Evolutionary conservation across 1,140 invertebrate genomes (phyloP).

Genomic region (Diuraphis noxia): DNA sequence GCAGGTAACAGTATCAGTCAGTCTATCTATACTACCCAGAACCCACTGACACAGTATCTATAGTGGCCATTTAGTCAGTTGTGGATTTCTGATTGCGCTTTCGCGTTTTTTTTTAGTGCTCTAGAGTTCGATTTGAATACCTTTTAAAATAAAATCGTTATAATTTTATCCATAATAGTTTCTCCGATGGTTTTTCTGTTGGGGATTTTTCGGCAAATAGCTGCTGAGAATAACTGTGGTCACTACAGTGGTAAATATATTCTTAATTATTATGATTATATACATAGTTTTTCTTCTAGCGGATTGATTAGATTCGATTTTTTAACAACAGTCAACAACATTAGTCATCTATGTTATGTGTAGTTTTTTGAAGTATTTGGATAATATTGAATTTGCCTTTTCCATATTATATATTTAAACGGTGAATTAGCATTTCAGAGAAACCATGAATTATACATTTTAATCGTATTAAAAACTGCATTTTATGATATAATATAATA

Average conservation of each 20-base stretch:
- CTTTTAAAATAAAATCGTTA: not conserved
- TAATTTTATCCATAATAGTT: not conserved
- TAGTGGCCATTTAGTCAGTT: too few relatives aligned
- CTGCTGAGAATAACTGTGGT: not conserved
- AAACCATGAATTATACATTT: conserved; percentile 10
- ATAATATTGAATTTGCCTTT: not conserved
- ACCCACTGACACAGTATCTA: too few relatives aligned
- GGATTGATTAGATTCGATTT: not conserved
- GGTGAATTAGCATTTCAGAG: not conserved
- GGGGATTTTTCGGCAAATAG: too few relatives aligned
- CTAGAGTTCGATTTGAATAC: not conserved
- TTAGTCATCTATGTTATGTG: not conserved
- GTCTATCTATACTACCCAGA: too few relatives aligned
- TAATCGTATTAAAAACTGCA: not conserved
- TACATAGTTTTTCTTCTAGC: not conserved
- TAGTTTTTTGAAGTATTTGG: not conserved
- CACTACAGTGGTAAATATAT: not conserved
- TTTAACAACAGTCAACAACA: not conserved
- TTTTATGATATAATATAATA: not conserved
- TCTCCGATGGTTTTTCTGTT: too few relatives aligned
- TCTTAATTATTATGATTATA: not conserved
- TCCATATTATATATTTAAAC: not conserved
- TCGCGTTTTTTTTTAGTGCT: too few relatives aligned
- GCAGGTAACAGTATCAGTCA: too few relatives aligned
- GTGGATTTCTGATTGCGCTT: too few relatives aligned